A percentile compares a stretch with the other conserved stretches of the same genome.
Evolutionary conservation across 2,888 invertebrate species (phyloP).

Genomic region (Drosophila emarginata): DNA sequence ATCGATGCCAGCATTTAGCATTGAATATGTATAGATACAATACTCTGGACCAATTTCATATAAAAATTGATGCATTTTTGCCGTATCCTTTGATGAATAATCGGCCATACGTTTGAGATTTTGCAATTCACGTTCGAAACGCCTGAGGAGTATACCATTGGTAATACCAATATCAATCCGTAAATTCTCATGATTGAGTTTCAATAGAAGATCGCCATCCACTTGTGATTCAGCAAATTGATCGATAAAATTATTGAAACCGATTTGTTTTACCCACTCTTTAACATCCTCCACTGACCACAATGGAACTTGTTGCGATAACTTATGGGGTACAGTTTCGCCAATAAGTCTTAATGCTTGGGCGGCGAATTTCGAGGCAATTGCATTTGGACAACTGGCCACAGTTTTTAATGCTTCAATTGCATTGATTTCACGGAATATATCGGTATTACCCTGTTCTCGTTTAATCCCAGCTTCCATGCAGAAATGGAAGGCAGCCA

Average conservation of each 20-base stretch:
- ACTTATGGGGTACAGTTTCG: constrained; percentile 97
- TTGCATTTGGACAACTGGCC: constrained; percentile 98
- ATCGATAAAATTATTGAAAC: constrained; percentile 91
- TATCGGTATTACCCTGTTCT: constrained; percentile 93
- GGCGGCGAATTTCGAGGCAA: constrained; percentile 98
- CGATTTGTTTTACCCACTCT: constrained; percentile 99
- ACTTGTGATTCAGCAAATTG: constrained; percentile 96
- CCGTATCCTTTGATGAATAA: constrained; percentile 95
- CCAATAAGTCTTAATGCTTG: constrained; percentile 96
- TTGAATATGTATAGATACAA: constrained; percentile 97
- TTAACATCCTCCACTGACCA: constrained; percentile 98
- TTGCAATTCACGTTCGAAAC: constrained; percentile 95
- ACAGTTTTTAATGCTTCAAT: constrained; percentile 97
- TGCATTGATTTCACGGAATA: constrained; percentile 96
- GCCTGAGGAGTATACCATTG: constrained; percentile 96
- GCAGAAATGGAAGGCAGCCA: constrained; percentile 99
- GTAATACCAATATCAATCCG: constrained; percentile 95
- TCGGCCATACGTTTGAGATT: constrained; percentile 97
- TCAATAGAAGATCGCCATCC: constrained; percentile 97
- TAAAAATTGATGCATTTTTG: constrained; percentile 94
- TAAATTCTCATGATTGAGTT: constrained; percentile 95
- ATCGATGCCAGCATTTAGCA: constrained; percentile 97
- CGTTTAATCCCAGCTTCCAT: constrained; percentile 99
- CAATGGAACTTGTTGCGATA: constrained; percentile 98
- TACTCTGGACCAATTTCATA: constrained; percentile 93